phyloP scores from a whole-genome alignment of 2,797 vertebrate genomes.

The Etheostoma perlongum region DNA sequence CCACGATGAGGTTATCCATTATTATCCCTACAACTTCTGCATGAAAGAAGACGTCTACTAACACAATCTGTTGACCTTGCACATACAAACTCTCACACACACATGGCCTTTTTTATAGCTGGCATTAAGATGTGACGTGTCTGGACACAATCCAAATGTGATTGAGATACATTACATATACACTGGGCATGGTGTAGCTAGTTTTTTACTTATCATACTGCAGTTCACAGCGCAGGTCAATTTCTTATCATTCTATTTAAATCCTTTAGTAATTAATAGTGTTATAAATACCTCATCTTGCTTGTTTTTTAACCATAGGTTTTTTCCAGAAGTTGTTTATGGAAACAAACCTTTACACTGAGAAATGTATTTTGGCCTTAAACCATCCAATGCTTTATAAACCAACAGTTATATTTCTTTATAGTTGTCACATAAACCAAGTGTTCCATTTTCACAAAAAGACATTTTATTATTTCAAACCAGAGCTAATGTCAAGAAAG shows the following conservation, averaged over 20 bases:
- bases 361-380: background rate
- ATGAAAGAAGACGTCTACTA: conserved; percentile 24
- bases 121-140: conserved; percentile 9
- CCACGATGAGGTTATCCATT: conserved; percentile 59
- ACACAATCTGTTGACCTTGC: conserved; percentile 43
- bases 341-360: background rate
- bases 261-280: accelerated
- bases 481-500: background rate
- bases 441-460: background rate
- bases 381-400: background rate
- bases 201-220: background rate
- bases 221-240: background rate
- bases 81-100: background rate
- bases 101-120: background rate
- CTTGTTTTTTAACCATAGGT: background rate
- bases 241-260: background rate
- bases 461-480: background rate
- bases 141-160: background rate
- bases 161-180: background rate
- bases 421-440: background rate
- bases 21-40: conserved; percentile 41
- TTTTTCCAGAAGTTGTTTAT: background rate
- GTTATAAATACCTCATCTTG: background rate
- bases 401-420: background rate
- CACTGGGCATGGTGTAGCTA: background rate